Base-by-base conservation (phyloP, 2,113 vertebrate species). In the Nesoenas mayeri region DNA sequence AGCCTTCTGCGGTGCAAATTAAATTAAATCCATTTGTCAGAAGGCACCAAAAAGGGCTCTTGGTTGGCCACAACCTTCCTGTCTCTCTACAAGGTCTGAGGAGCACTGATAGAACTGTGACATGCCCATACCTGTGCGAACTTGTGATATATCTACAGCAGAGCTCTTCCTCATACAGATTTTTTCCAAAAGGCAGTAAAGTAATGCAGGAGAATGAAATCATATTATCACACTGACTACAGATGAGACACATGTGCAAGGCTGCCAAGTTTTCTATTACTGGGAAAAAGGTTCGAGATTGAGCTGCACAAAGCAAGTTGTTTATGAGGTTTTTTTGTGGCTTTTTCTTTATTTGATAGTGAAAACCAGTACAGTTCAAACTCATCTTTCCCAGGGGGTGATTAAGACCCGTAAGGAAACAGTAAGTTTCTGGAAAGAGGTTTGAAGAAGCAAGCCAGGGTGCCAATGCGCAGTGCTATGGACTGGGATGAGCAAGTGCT, bases 381-480 rank as follows among this genome's bases (percentile, higher is more conserved):
- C 10, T 81, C 21, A 11, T 0, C 0, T 69, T 47, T 72, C 13
- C 10, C 34, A 28, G 32, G 14, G 6, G 1, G 5, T 84, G n/a
- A 24, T 82, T 80, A 70, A 83, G 34, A 14, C 34, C 50, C 44
- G 11, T 32, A 44, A 56, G 22, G 38, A 28, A 74, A 2, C 8
- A 47, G 34, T 9, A 40, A 14, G 29, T 58, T 31, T 38, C 9
- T 34, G 32, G 44, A 71, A 34, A 79, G 64, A 17, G 7, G 12
- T 57, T 88, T 51, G 21, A 65, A 69, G 83, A 15, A 61, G 44
- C 24, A 65, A 58, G 26, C 5, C 26, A 25, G 34, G 20, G 22
- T 69, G 34, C 13, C 32, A 32, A 24, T 36, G 67, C 15, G 19
- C 10, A 8, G 4, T 0, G 1, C 15, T 77, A 2, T 1, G 0